phyloP scores from a whole-genome alignment of 92 coral and sea anemone genomes.

The Blastomussa wellsi region DNA sequence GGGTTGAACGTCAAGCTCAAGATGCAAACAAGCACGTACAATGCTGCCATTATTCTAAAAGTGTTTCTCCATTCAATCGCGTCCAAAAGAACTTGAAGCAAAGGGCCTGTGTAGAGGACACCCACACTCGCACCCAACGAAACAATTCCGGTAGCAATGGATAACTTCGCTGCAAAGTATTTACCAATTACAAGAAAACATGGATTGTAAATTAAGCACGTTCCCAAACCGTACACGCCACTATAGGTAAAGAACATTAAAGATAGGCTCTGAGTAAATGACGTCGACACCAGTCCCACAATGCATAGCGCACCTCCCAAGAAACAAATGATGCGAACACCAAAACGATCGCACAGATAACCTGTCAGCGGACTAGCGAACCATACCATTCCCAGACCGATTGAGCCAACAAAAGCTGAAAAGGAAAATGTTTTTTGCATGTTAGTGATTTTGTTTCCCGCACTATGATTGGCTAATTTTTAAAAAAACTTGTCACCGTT shows the following conservation, averaged over 20 bases:
- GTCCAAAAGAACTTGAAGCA: conserved; percentile 41
- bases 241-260: conserved; percentile 51
- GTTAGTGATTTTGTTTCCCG: no score
- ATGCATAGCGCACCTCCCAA: conserved; percentile 30
- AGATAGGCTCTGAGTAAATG: conserved; percentile 27
- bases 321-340: conserved; percentile 25
- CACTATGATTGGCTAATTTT: no score
- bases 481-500: no score
- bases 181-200: conserved; percentile 4
- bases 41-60: conserved; percentile 36
- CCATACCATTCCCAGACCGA: conserved; percentile 22
- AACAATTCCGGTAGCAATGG: conserved; percentile 46
- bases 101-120: conserved; percentile 37
- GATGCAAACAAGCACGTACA: conserved; percentile 22
- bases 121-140: conserved; percentile 46
- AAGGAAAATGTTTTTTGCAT: background rate
- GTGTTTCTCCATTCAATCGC: conserved; percentile 51
- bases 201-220: conserved; percentile 32
- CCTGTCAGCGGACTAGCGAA: conserved; percentile 33
- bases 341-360: conserved; percentile 28
- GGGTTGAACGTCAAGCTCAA: conserved; percentile 40
- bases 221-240: conserved; percentile 41
- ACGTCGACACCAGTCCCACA: conserved; percentile 30
- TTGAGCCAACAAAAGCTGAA: conserved; percentile 26
- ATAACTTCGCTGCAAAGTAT: conserved; percentile 37